Evolutionary conservation across 2,797 vertebrate species (phyloP).

Genomic region (Leucoraja ocellata): DNA sequence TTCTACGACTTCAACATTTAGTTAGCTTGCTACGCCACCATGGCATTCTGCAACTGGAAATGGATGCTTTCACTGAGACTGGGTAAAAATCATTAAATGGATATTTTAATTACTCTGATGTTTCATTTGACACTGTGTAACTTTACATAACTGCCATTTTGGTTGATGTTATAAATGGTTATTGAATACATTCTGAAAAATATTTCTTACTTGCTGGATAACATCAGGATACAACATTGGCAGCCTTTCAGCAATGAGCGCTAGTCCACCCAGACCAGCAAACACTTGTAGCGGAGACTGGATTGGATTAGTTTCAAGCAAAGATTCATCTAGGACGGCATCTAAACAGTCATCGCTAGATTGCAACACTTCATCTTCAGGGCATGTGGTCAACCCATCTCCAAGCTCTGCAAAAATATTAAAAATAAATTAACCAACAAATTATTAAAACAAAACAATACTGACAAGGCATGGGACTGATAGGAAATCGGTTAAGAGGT

Average conservation of each 20-base stretch:
- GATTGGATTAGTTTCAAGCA: slow-evolving; percentile 88
- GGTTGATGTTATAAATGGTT: not conserved
- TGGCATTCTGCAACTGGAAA: not conserved
- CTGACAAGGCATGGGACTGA: not conserved
- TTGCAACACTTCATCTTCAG: slow-evolving; percentile 82
- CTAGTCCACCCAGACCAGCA: slow-evolving; percentile 93
- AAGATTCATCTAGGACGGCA: slow-evolving; percentile 76
- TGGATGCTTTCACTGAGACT: not conserved
- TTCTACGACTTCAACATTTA: not conserved
- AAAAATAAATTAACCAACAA: not conserved
- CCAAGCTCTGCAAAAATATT: slow-evolving; percentile 64
- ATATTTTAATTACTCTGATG: not conserved
- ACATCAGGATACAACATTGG: slow-evolving; percentile 98
- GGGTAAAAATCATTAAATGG: not conserved
- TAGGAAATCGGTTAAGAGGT: not conserved
- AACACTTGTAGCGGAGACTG: slow-evolving; percentile 97
- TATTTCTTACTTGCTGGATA: slow-evolving; percentile 83
- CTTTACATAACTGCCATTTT: not conserved
- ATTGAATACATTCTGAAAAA: not conserved
- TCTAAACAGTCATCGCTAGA: slow-evolving; percentile 85
- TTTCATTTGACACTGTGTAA: not conserved
- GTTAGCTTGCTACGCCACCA: not conserved
- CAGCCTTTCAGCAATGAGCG: slow-evolving; percentile 90
- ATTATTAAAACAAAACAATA: slow-evolving; percentile 2
- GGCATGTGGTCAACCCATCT: slow-evolving; percentile 79